Evolutionary conservation across 1,140 invertebrate genomes (phyloP), one percentile per base, ranked within the genome.

Genomic region (Bursaphelenchus mucronatus): DNA sequence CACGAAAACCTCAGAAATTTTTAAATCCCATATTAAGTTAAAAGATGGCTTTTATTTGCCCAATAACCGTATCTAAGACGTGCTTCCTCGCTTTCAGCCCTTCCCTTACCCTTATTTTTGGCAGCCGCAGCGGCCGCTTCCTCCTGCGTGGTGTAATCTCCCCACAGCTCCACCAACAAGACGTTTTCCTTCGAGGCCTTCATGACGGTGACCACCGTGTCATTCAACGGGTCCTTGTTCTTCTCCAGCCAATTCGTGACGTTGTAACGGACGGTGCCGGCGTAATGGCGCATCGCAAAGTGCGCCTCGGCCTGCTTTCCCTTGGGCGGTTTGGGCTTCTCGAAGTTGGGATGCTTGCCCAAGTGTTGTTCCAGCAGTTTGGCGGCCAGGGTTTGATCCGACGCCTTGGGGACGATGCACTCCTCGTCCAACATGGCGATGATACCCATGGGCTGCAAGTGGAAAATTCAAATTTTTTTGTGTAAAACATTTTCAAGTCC

Each of bases 351-450:
- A 81, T 92, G 94, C 85, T 98, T 98, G 84, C 94, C 95, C 86
- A 97, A 88, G 86, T 97, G 95, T 86, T 95, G 95, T 85, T 90
- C 90, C 86, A 90, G 93, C 87, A 98, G 87, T 85, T 97, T 98
- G 81, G 96, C 92, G 83, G 91, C 89, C 85, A 97, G 95, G 79
- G 94, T 95, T 85, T 89, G 89, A 83, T 98, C 95, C 74, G 91
- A 92, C 9, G 95, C 95, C 87, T 98, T 98, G 79, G 95, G 95
- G 88, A 98, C 97, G 91, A 98, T 97, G 90, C 92, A 96, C 86
- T 98, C 94, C 89, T 98, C 95, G 86, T 98, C 95, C 86, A 98
- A 90, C 85, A 98, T 98, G 84, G 95, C 97, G 82, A 97, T 87
- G 87, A 98, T 95, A 89, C 94, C 94, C 92, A 98, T 94, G 82